These are phyloP conservation scores for Cremastinae sp. DNA, from an alignment of 2,888 invertebrate genomes.

Conservation along the genomic window DNA sequence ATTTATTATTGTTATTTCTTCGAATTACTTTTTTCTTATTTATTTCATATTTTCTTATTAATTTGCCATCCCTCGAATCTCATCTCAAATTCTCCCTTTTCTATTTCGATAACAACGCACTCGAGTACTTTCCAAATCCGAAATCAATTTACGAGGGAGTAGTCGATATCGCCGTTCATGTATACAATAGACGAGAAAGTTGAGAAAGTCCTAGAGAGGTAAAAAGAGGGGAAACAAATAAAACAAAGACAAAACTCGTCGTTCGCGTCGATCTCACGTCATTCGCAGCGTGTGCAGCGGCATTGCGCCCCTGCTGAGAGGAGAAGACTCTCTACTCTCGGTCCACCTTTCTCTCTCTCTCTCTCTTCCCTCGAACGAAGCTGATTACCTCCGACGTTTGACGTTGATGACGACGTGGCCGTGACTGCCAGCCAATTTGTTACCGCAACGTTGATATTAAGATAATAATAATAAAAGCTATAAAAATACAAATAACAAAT, in stretches of 20 bases:
- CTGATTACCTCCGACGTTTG: slow-evolving; percentile 39
- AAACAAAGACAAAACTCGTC: slow-evolving; percentile 15
- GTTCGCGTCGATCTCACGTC: slow-evolving; percentile 53
- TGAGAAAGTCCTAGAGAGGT: slow-evolving; percentile 13
- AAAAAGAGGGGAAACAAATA: slow-evolving; percentile 14
- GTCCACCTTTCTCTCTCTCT: background rate
- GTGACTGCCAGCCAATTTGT: slow-evolving; percentile 49
- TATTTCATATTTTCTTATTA: too few species aligned
- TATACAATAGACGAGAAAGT: too few species aligned
- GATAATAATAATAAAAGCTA: slow-evolving; percentile 21
- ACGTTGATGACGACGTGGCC: slow-evolving; percentile 19
- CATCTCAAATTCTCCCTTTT: too few species aligned
- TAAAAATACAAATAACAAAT: slow-evolving; percentile 11
- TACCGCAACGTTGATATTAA: slow-evolving; percentile 29
- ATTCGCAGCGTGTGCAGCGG: slow-evolving; percentile 44
- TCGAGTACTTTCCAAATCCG: too few species aligned
- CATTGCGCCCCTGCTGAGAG: slow-evolving; percentile 36
- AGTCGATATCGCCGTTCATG: too few species aligned
- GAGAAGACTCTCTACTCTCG: slow-evolving; percentile 13
- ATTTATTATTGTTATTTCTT: too few species aligned
- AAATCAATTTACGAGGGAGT: too few species aligned
- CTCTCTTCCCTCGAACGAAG: slow-evolving; percentile 9
- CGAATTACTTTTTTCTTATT: too few species aligned
- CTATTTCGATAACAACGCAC: too few species aligned
- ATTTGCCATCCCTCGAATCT: too few species aligned